Evolutionary conservation across 1,140 invertebrate species (phyloP).

Genomic region (Phenacoccus solenopsis): DNA sequence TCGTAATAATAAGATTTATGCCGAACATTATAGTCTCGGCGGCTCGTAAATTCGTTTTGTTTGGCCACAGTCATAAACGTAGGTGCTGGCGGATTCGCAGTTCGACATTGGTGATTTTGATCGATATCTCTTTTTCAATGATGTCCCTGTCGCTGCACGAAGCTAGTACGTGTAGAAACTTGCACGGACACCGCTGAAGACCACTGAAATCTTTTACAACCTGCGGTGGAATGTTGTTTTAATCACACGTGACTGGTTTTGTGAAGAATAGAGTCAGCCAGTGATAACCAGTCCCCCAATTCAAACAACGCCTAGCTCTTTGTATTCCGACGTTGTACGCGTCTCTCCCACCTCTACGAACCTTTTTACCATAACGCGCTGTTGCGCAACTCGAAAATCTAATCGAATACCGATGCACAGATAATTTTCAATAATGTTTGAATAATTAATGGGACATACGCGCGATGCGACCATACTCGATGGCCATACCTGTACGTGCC

Average conservation of each 20-base stretch:
- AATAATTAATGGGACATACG: background rate
- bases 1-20: too few species aligned
- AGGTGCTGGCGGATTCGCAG: too few species aligned
- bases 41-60: too few species aligned
- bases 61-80: too few species aligned
- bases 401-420: background rate
- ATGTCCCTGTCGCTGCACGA: too few species aligned
- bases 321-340: background rate
- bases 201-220: conserved; percentile 1
- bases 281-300: conserved; percentile 1
- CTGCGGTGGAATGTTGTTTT: background rate
- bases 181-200: background rate
- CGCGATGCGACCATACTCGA: background rate
- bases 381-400: background rate
- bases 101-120: too few species aligned
- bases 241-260: background rate
- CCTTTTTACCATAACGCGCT: background rate
- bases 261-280: background rate
- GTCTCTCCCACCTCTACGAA: background rate
- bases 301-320: background rate
- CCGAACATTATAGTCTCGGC: too few species aligned
- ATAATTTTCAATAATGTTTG: background rate
- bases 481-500: too few species aligned
- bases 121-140: too few species aligned
- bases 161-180: background rate